Base-by-base conservation (phyloP, 2,888 invertebrate species). In the Rosalia funebris region DNA sequence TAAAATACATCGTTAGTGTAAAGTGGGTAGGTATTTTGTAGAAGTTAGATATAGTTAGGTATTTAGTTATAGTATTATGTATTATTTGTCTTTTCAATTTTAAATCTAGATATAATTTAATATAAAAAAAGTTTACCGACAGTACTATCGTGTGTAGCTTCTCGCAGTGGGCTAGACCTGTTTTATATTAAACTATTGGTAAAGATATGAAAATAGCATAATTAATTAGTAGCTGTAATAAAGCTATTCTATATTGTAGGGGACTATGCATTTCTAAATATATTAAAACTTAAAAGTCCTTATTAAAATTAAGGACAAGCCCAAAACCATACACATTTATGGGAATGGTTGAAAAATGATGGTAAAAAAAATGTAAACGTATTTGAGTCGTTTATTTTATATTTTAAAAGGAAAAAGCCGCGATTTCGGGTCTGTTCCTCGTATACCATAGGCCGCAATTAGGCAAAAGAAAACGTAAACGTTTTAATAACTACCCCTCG, bases 191-290 rank as follows among this genome's bases (percentile, higher is more conserved):
- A 62, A 60, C 36, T 62, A 59, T 52, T 16, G 44, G 39, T 54
- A 60, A 66, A 64, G 65, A 68, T 66, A 68, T 66, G 62, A 68
- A 68, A 68, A 68, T 68, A 68, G 68, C 68, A 62, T 61, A 63
- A 39, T 52, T 31, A 62, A 54, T 59, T 50, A 48, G 62, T 48
- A 61, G 59, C 61, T 58, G 60, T 44, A 63, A 60, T 65, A 57
- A 66, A 66, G 63, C 66, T 66, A 63, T 60, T 41, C 57, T 46
- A 46, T 48, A 11, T 31, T 25, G 20, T 39, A 31, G 31, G n/a
- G n/a, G 25, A 17, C 20, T 39, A 50, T 53, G 31, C 15, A 32
- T 53, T 42, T 53, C 42, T 19, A 3, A 53, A 53, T 34, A 32
- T 42, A 53, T 53, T 53, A 53, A 53, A 53, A 53, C 53, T 53